These are phyloP conservation scores for Silurus lanzhouensis DNA, from an alignment of 2,797 vertebrate species.

Conservation along the genomic window DNA sequence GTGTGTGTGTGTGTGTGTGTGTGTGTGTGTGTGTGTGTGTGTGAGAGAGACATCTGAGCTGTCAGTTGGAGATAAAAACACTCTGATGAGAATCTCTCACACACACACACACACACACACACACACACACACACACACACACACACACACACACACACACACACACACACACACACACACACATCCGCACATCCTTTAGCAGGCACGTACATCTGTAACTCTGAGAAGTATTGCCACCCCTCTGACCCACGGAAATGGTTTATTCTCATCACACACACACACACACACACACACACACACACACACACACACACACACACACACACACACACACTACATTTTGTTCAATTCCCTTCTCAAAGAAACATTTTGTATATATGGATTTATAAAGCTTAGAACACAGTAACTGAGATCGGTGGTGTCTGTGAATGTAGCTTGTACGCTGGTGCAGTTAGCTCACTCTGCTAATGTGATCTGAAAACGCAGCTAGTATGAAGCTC, in stretches of 20 bases:
- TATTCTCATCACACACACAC: background rate
- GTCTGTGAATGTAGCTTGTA: background rate
- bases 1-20: background rate
- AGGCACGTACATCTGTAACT: background rate
- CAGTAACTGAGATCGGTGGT: background rate
- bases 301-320: too few relatives aligned
- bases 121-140: background rate
- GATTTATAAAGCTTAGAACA: too few relatives aligned
- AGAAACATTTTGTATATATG: too few relatives aligned
- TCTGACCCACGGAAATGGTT: background rate
- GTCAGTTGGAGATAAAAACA: background rate
- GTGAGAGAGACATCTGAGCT: background rate
- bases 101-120: constrained; percentile 7
- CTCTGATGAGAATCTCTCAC: background rate
- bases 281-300: too few relatives aligned
- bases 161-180: constrained; percentile 9
- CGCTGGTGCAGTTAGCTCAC: background rate
- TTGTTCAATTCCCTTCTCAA: too few relatives aligned
- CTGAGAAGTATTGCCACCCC: background rate
- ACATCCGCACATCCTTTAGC: background rate
- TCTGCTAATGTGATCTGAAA: background rate
- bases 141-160: background rate
- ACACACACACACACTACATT: too few relatives aligned
- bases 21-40: constrained; percentile 1
- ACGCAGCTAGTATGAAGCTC: background rate